Evolutionary conservation across 2,797 vertebrate genomes (phyloP), one percentile per base, ranked within the genome.

Genomic region (Epinephelus coioides): DNA sequence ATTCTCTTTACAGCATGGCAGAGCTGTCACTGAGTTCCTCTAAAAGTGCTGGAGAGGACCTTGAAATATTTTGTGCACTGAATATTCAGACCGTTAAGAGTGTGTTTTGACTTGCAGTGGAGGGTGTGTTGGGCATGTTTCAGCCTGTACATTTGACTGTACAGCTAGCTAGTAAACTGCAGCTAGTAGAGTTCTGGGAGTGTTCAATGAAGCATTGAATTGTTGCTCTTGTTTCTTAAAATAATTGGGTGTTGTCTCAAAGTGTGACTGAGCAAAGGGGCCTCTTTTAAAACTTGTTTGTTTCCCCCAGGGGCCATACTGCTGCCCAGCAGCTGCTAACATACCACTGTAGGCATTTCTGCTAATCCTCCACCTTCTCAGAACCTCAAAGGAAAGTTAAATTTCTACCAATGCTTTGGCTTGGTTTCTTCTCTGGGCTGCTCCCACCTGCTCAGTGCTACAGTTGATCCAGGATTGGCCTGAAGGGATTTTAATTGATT

Each of bases 201-300:
- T 68, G 76, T 63, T 81, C 67, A 83, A 5, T 40, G 54, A 25
- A 61, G 73, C 60, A n/a, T 77, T 83, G 18, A 66, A 76, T 66
- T 91, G 79, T 86, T 75, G 59, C 55, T 67, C 38, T 81, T 64
- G 21, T 76, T 91, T 93, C 87, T 92, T 91, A 89, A 95, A 95
- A 94, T 94, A 94, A 86, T 85, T 75, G 46, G 92, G 88, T 92
- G 94, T 88, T 90, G 77, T 94, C 82, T 81, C 70, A 71, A 83
- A 69, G 71, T 82, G 65, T 81, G 76, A 87, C 78, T 66, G 68
- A 79, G 79, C 84, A 84, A 71, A 71, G 91, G 73, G 53, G 30
- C 34, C n/a, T 92, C 38, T 89, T 50, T 84, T 71, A 88, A 61
- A 88, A 75, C 54, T 68, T 82, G 76, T 83, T 84, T 78, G 54